Percentiles rank a stretch among this genome's conserved stretches.
Evolutionary conservation across 2,113 vertebrate genomes (phyloP).

Genomic region (Bagarius yarrelli): DNA sequence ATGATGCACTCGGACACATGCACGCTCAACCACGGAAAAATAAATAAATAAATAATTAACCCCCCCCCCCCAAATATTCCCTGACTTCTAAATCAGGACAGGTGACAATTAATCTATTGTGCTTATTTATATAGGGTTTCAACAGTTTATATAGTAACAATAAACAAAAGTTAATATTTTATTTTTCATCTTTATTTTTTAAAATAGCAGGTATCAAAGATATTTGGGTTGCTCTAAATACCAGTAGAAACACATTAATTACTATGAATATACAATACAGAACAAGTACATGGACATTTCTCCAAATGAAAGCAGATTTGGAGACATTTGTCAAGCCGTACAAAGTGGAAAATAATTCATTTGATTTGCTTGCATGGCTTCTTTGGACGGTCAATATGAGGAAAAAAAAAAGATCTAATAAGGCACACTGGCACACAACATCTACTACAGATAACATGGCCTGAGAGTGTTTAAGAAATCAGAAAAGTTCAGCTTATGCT

Average conservation of each 20-base stretch:
- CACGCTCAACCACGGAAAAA: too few relatives aligned
- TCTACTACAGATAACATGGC: background rate
- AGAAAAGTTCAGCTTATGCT: background rate
- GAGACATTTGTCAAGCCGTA: slow-evolving; percentile 25
- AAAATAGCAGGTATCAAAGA: slow-evolving; percentile 89
- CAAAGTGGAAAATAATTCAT: background rate
- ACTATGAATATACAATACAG: slow-evolving; percentile 81
- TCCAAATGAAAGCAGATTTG: slow-evolving; percentile 36
- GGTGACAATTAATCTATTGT: background rate
- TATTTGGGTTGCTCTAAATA: slow-evolving; percentile 77
- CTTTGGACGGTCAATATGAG: slow-evolving; percentile 5
- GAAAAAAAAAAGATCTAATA: background rate
- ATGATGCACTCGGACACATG: too few relatives aligned
- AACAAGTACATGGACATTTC: slow-evolving; percentile 54
- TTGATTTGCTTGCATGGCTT: slow-evolving; percentile 14
- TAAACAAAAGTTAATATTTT: background rate
- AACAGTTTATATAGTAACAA: background rate
- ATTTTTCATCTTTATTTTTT: slow-evolving; percentile 83
- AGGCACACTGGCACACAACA: slow-evolving; percentile 19
- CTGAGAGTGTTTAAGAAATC: background rate
- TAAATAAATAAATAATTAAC: too few relatives aligned
- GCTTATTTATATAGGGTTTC: background rate
- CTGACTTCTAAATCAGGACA: too few relatives aligned
- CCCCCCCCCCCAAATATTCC: too few relatives aligned
- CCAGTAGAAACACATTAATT: slow-evolving; percentile 81